Evolutionary conservation across 2,888 invertebrate species (phyloP).

Genomic region (Amiota communis): DNA sequence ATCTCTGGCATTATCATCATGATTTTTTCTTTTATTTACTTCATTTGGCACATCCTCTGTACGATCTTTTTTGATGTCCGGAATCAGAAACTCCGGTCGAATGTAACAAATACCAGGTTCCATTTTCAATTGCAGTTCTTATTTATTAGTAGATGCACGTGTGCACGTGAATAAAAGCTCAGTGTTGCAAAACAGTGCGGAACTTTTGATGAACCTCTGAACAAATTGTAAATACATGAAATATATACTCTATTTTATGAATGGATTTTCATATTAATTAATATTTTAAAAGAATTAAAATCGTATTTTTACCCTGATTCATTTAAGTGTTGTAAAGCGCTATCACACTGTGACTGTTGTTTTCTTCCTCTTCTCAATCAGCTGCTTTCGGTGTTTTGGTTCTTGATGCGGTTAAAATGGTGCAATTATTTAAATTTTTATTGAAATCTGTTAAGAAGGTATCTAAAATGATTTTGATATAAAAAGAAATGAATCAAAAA

Average conservation of each 20-base stretch:
- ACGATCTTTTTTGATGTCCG: not conserved
- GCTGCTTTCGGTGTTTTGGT: constrained; percentile 30
- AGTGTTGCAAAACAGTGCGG: too few relatives aligned
- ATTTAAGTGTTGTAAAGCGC: not conserved
- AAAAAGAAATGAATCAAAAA: not conserved
- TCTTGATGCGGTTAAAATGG: constrained; percentile 53
- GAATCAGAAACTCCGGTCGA: constrained; percentile 62
- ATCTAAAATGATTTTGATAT: constrained; percentile 9
- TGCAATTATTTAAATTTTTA: constrained; percentile 64
- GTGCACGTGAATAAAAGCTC: constrained; percentile 46
- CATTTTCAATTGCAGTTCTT: constrained; percentile 51
- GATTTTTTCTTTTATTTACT: constrained; percentile 54
- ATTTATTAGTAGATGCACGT: constrained; percentile 38
- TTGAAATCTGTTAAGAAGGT: constrained; percentile 65
- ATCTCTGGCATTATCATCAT: constrained; percentile 44
- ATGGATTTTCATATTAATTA: too few relatives aligned
- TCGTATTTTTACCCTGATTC: too few relatives aligned
- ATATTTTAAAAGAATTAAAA: not conserved
- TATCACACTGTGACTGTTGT: not conserved
- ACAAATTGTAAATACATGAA: too few relatives aligned
- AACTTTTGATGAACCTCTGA: too few relatives aligned
- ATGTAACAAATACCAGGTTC: constrained; percentile 72
- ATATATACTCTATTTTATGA: not conserved
- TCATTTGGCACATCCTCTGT: not conserved
- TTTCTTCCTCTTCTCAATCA: constrained; percentile 19